These are phyloP conservation scores for Noctua comes DNA, from an alignment of 2,888 invertebrate genomes.

Conservation along the genomic window DNA sequence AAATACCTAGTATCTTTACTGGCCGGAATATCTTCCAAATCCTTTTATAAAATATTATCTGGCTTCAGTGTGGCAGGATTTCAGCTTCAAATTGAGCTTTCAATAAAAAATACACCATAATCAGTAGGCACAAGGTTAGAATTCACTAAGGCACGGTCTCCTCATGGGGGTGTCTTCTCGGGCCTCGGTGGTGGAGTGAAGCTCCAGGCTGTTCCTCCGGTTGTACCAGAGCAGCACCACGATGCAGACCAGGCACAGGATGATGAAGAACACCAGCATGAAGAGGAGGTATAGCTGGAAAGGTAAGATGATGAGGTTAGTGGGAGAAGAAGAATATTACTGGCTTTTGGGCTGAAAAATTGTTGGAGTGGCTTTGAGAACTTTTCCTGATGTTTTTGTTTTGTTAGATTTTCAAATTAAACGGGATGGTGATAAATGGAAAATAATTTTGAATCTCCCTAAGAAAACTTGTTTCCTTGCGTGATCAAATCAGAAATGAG, in stretches of 20 bases:
- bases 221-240: constrained; percentile 76
- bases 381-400: background rate
- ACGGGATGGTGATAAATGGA: no score
- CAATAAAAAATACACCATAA: constrained; percentile 45
- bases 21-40: background rate
- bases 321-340: background rate
- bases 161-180: constrained; percentile 78
- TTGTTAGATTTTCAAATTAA: background rate
- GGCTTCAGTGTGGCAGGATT: background rate
- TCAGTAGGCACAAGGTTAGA: constrained; percentile 61
- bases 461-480: no score
- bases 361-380: background rate
- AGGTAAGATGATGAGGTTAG: background rate
- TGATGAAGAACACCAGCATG: constrained; percentile 81
- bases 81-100: constrained; percentile 23
- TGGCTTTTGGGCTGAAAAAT: background rate
- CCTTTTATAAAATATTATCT: background rate
- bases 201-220: constrained; percentile 65
- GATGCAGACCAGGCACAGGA: constrained; percentile 78
- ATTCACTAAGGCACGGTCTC: constrained; percentile 67
- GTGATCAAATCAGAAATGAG: no score
- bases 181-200: constrained; percentile 69
- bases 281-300: constrained; percentile 84
- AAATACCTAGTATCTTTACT: background rate
- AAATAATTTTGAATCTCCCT: background rate